These are phyloP conservation scores for Plutomurus gul DNA, from an alignment of 1,140 invertebrate genomes.

Conservation along the genomic window DNA sequence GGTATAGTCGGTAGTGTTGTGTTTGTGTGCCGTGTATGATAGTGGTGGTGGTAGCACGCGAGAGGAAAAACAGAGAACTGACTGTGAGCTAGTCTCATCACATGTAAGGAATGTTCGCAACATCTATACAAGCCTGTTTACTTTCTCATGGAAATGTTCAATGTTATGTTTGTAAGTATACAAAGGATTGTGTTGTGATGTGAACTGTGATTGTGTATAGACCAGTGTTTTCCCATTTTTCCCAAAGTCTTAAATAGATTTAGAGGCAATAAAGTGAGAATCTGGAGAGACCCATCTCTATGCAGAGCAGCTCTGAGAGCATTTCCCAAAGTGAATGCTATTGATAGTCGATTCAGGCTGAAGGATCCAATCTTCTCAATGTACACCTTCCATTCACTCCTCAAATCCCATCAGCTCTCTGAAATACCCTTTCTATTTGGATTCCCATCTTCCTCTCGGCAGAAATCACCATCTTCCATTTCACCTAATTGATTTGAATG, in stretches of 20 bases:
- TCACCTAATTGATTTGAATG: conserved; percentile 29
- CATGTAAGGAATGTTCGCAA: too few relatives aligned
- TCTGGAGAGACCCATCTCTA: conserved; percentile 43
- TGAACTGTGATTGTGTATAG: neutral
- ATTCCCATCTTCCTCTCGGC: conserved; percentile 32
- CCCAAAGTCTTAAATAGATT: conserved; percentile 49
- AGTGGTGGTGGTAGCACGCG: too few relatives aligned
- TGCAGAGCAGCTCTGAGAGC: conserved; percentile 36
- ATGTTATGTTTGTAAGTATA: too few relatives aligned
- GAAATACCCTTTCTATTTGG: conserved; percentile 35
- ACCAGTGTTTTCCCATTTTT: conserved; percentile 37
- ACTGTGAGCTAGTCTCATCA: too few relatives aligned
- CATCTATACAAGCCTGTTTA: too few relatives aligned
- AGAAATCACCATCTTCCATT: conserved; percentile 34
- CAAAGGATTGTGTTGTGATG: neutral
- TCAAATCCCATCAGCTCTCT: conserved; percentile 29
- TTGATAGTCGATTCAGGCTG: conserved; percentile 44
- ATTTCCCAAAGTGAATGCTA: conserved; percentile 40
- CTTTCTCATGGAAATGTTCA: too few relatives aligned
- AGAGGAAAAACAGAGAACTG: too few relatives aligned
- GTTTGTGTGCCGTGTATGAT: neutral
- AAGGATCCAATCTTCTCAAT: conserved; percentile 41
- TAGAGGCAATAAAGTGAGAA: conserved; percentile 49
- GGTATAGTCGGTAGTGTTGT: neutral
- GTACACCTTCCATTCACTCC: conserved; percentile 35